Base-by-base conservation (phyloP, 2,888 invertebrate genomes). In the Anagyrus pseudococci region DNA sequence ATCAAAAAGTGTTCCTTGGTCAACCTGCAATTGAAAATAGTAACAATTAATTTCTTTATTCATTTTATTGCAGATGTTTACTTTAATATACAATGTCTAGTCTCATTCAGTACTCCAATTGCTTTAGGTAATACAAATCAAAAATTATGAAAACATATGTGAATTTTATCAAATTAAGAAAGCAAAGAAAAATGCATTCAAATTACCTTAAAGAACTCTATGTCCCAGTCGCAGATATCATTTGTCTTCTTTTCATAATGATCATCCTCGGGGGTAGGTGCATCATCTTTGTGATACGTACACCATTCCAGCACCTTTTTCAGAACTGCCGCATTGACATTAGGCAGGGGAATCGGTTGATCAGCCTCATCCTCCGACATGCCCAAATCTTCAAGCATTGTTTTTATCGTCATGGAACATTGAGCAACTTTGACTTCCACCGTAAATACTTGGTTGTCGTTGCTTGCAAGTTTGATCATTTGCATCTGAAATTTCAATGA, bases 151-250 rank as follows among this genome's bases (percentile, higher is more conserved):
- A 44, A 10, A 4, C 7, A 19, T 44, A 7, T 44, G 22, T 20
- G 6, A 20, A 4, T 19, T n/a, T n/a, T 8, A 8, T 20, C 6
- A 4, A 44, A 10, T 22, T 7, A 22, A 49, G 26, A 33, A n/a
- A 44, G 37, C 33, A 37, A 37, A 8, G 15, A 37, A 37, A 37
- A 8, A 37, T 2, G 15, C 3, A 37, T 37, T 10, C 15, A 40
- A 23, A 15, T 23, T 55, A 67, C 68, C 85, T 98, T 97, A 25
- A 98, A 84, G 77, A 98, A 98, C 79, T 98, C 97, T 0, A 94
- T 93, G 84, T 98, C 98, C 98, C 98, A 98, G 0, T 94, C 93
- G 10, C 93, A 93, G 71, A 98, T 98, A 77, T 98, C 97, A 79
- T 98, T 97, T 2, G 96, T 97, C n/a, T 97, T 85, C 76, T 96